A percentile compares a stretch with the other conserved stretches of the same genome.
Conservation (phyloP, 2,797 vertebrate genomes). For the Aulostomus chinensis region DNA sequence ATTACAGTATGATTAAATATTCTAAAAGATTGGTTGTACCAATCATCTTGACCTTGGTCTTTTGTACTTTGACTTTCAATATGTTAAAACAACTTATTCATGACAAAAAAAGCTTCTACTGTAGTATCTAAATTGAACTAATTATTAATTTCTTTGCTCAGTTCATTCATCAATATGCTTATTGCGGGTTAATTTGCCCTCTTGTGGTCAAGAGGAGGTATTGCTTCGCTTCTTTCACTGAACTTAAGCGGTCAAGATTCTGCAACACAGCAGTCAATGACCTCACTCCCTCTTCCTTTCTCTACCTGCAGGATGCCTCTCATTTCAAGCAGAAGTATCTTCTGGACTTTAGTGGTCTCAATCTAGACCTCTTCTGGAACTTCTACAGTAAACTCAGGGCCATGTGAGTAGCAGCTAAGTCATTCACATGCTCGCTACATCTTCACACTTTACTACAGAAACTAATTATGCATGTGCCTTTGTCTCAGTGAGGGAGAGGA, state of each 20-base stretch:
- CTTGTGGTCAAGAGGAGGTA: background rate
- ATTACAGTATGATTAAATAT: no score
- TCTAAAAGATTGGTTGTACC: no score
- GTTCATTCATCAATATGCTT: no score
- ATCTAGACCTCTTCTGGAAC: slow-evolving; percentile 90
- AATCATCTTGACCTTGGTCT: no score
- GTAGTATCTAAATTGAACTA: no score
- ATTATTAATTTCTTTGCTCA: no score
- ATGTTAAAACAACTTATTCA: no score
- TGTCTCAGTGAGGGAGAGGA: slow-evolving; percentile 83
- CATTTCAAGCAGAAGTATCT: slow-evolving; percentile 89
- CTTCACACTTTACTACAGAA: background rate
- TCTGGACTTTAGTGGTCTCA: slow-evolving; percentile 90
- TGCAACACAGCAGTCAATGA: no score
- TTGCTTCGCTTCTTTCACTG: background rate
- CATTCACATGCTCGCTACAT: background rate
- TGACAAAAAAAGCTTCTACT: no score
- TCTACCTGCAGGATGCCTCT: slow-evolving; percentile 84
- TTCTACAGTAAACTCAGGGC: slow-evolving; percentile 93
- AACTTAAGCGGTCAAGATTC: background rate
- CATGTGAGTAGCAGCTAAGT: slow-evolving; percentile 82
- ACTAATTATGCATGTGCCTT: slow-evolving; percentile 7
- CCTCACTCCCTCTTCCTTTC: no score
- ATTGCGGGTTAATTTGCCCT: no score
- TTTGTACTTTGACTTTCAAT: no score